These are phyloP conservation scores for Plodia interpunctella DNA, from an alignment of 1,140 invertebrate species.

Conservation along the genomic window DNA sequence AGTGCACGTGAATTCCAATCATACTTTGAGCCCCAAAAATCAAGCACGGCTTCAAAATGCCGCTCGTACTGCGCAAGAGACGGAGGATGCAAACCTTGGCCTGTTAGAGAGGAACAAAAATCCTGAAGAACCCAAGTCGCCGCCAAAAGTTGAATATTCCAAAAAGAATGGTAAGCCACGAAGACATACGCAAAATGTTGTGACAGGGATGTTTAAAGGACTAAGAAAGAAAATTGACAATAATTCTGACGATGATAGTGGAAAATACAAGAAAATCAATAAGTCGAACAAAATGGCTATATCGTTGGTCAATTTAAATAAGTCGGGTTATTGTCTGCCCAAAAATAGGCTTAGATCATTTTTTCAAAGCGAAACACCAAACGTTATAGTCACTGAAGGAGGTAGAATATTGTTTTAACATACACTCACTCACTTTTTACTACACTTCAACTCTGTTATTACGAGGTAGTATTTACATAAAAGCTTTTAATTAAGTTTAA, in stretches of 20 bases:
- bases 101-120: conserved; percentile 56
- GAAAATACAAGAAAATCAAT: conserved; percentile 67
- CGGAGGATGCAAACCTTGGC: conserved; percentile 57
- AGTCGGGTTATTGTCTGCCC: conserved; percentile 45
- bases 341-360: conserved; percentile 62
- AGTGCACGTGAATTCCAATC: conserved; percentile 86
- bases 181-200: conserved; percentile 49
- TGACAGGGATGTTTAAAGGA: conserved; percentile 60
- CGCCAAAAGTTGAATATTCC: conserved; percentile 47
- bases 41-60: conserved; percentile 53
- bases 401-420: conserved; percentile 46
- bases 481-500: too few species aligned
- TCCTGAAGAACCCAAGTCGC: conserved; percentile 32
- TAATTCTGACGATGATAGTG: conserved; percentile 57
- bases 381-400: conserved; percentile 74
- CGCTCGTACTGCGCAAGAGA: conserved; percentile 26
- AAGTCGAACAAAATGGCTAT: conserved; percentile 68
- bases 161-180: conserved; percentile 56
- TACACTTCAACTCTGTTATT: neutral
- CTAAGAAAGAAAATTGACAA: conserved; percentile 58
- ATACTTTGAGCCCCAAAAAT: conserved; percentile 74
- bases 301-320: conserved; percentile 58
- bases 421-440: conserved; percentile 1
- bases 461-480: conserved; percentile 4
- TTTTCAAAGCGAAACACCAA: conserved; percentile 68